phyloP scores from a whole-genome alignment of 2,888 invertebrate genomes.

The Hemistola chrysoprasaria region DNA sequence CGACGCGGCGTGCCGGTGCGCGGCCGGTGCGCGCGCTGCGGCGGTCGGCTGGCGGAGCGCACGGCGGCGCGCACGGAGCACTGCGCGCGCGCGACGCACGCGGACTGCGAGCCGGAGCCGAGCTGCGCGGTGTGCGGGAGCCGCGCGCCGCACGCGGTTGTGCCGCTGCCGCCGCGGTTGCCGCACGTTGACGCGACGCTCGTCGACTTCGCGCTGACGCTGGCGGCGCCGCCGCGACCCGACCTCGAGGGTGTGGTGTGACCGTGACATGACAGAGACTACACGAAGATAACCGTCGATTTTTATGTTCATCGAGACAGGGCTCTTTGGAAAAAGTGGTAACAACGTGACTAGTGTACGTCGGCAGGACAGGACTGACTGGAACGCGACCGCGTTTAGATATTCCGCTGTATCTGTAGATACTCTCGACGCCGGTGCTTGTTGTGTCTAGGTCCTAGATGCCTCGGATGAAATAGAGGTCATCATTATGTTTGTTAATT shows the following conservation, averaged over 20 bases:
- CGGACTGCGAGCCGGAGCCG: slow-evolving; percentile 46
- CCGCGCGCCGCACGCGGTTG: slow-evolving; percentile 35
- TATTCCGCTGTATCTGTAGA: no score
- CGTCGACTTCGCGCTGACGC: slow-evolving; percentile 45
- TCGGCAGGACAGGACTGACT: no score
- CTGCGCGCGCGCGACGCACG: slow-evolving; percentile 63
- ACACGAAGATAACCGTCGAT: background rate
- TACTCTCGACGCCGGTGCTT: no score
- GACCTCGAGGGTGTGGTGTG: slow-evolving; percentile 67
- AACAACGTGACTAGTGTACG: no score
- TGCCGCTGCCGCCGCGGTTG: slow-evolving; percentile 35
- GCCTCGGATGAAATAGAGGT: no score
- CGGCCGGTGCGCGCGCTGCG: slow-evolving; percentile 56
- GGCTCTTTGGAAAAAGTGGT: no score
- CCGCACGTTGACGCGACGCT: slow-evolving; percentile 31
- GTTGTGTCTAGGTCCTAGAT: no score
- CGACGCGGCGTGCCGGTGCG: slow-evolving; percentile 57
- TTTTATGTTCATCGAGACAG: no score
- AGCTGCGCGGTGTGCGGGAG: slow-evolving; percentile 56
- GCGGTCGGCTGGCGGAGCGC: slow-evolving; percentile 39
- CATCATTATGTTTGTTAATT: no score
- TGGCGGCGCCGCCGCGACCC: slow-evolving; percentile 67
- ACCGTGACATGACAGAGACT: slow-evolving; percentile 5
- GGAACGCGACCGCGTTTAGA: no score
- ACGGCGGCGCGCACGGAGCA: slow-evolving; percentile 52